Evolutionary conservation across 1,140 invertebrate genomes (phyloP).

Genomic region (Cephus cinctus): DNA sequence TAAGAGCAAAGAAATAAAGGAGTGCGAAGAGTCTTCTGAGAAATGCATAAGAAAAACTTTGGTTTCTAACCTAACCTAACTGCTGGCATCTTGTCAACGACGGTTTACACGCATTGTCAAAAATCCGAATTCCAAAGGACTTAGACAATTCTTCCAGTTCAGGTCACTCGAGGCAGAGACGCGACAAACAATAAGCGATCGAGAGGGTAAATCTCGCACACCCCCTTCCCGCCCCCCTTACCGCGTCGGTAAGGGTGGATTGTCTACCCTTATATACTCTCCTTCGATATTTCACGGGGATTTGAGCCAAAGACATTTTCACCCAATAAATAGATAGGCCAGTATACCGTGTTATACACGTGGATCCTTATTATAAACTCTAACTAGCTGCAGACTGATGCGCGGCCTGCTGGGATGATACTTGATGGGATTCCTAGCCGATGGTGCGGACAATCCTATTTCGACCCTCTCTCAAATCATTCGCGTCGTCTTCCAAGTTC

Average conservation of each 20-base stretch:
- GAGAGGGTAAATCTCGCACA: slow-evolving; percentile 13
- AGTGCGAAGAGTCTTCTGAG: too few species aligned
- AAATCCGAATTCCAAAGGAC: too few species aligned
- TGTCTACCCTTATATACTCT: not conserved
- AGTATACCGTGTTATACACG: slow-evolving; percentile 46
- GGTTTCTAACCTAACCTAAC: too few species aligned
- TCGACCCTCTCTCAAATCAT: slow-evolving; percentile 49
- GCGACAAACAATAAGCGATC: slow-evolving; percentile 35
- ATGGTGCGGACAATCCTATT: slow-evolving; percentile 58
- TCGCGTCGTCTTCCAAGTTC: slow-evolving; percentile 43
- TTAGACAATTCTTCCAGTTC: slow-evolving; percentile 15
- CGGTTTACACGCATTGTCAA: too few species aligned
- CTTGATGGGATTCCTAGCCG: slow-evolving; percentile 58
- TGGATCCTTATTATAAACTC: slow-evolving; percentile 58
- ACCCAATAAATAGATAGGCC: slow-evolving; percentile 57
- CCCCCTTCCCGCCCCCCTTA: too few species aligned
- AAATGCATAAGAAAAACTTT: too few species aligned
- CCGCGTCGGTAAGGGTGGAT: too few species aligned
- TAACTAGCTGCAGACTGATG: slow-evolving; percentile 49
- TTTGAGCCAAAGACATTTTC: slow-evolving; percentile 57
- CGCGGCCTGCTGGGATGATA: slow-evolving; percentile 42
- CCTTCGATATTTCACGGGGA: slow-evolving; percentile 52
- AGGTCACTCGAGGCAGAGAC: slow-evolving; percentile 10
- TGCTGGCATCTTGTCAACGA: too few species aligned
- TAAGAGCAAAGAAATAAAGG: too few species aligned